A percentile compares a stretch with the other conserved stretches of the same genome.
phyloP scores from a whole-genome alignment of 2,797 vertebrate genomes.

The Cuniculus paca region DNA sequence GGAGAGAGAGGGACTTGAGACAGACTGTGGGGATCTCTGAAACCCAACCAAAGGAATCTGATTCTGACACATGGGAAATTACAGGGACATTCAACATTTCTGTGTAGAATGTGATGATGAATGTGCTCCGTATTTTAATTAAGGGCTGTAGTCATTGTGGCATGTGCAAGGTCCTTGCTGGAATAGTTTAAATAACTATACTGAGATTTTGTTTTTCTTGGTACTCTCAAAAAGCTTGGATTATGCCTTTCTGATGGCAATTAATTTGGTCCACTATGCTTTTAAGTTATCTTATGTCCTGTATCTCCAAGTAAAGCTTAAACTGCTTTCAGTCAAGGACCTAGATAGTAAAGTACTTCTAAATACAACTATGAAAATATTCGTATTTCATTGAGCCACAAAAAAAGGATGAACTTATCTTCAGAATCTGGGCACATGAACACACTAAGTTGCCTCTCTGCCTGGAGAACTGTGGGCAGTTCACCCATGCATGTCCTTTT shows the following conservation, averaged over 20 bases:
- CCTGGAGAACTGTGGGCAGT: background rate
- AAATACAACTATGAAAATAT: background rate
- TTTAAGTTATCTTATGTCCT: background rate
- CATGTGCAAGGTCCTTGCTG: background rate
- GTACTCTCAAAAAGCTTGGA: background rate
- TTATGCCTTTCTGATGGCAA: background rate
- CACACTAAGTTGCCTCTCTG: background rate
- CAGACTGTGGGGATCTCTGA: background rate
- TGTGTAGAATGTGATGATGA: background rate
- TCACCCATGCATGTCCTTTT: background rate
- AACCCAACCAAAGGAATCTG: background rate
- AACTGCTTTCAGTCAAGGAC: background rate
- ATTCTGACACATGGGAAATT: background rate
- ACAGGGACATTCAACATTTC: background rate
- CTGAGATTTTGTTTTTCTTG: background rate
- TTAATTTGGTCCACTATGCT: background rate
- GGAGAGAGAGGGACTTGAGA: fast-evolving
- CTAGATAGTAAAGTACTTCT: background rate
- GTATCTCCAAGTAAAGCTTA: background rate
- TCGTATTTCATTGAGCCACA: background rate
- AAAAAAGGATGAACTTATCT: background rate
- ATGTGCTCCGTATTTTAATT: fast-evolving
- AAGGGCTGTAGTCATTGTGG: background rate
- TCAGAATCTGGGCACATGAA: background rate
- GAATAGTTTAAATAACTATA: background rate